Base-by-base conservation (phyloP, 2,113 vertebrate genomes). In the Porphyrio hochstetteri region DNA sequence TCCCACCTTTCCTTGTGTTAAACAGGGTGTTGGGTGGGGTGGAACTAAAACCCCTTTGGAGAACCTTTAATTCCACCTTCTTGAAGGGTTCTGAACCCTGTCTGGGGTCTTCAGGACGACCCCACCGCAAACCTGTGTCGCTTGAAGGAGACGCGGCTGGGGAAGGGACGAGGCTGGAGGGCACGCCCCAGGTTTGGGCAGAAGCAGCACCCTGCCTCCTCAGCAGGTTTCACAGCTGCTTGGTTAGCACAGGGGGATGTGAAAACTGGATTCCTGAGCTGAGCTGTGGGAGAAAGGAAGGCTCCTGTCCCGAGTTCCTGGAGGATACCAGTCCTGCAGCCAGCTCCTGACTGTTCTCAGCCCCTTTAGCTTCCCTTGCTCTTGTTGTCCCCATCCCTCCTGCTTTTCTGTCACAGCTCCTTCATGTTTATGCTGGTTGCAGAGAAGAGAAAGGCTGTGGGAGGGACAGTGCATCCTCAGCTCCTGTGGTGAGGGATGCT, bases 401-500 rank as follows among this genome's bases (percentile, higher is more conserved):
- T 57, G 13, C 44, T 55, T 46, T 53, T 67, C 82, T 42, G 42
- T 79, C 40, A 7, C 0, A 3, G 53, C 53, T 68, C 20, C 4
- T 38, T 77, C 23, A 9, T 65, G 56, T 81, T 56, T 24, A 6
- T 9, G 33, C 67, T 85, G 64, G 59, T 85, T 48, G 14, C 0
- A 38, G 38, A 55, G 68, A 64, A 40, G 63, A 29, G 29, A 21
- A 27, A 12, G 44, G 69, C 38, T 27, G 2, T 1, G 0, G 63
- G 59, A 71, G 27, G 63, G 56, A 27, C 1, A 1, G 6, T 13
- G 35, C 1, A 3, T 21, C 38, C 38, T 59, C 4, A 0, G 63
- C 17, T 69, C 57, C 64, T 0, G 1, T 24, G 55, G 53, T 60
- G 28, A 25, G 44, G 35, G 52, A 11, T 3, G 5, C 44, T 2